Base-by-base conservation (phyloP, 2,888 invertebrate species). In the Ganaspis brasiliensis region DNA sequence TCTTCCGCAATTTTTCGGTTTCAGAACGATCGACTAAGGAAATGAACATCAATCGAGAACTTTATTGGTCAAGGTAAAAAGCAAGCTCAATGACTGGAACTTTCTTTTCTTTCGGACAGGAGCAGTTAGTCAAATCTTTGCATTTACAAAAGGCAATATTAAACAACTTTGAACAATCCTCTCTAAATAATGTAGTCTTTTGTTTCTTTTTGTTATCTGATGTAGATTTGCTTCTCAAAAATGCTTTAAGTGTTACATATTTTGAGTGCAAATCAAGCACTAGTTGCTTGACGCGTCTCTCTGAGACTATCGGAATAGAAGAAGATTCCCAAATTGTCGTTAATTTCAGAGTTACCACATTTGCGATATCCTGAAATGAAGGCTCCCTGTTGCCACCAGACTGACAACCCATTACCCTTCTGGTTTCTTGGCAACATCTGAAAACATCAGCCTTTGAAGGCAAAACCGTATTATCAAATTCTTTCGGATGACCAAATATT, bases 241-340 rank as follows among this genome's bases (percentile, higher is more conserved):
- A 26, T n/a, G 61, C 31, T 31, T 0, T 61, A 35, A 31, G 6
- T 10, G 31, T 26, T 61, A 61, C 21, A 12, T 61, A n/a, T 61
- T 31, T 61, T 61, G 35, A 61, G 14, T 61, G 61, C 14, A 61
- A 61, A 61, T 61, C 31, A 12, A 61, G 5, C 26, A n/a, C 4
- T 9, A 61, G 26, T 61, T 61, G 61, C 21, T 31, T 31, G 35
- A 19, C 14, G 1, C 31, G n/a, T 31, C 26, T 61, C 31, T 14
- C 61, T 31, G 61, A 31, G 31, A 61, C 31, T 61, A 1, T 61
- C n/a, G 61, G 31, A 31, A 61, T 61, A 61, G 31, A 61, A 61
- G 14, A 31, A 21, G 55, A 55, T 10, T 19, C 19, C 9, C 61
- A n/a, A 61, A 61, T 61, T 61, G 24, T 8, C 16, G n/a, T 10